phyloP scores from a whole-genome alignment of 92 coral and sea anemone genomes.

The Blastomussa wellsi region DNA sequence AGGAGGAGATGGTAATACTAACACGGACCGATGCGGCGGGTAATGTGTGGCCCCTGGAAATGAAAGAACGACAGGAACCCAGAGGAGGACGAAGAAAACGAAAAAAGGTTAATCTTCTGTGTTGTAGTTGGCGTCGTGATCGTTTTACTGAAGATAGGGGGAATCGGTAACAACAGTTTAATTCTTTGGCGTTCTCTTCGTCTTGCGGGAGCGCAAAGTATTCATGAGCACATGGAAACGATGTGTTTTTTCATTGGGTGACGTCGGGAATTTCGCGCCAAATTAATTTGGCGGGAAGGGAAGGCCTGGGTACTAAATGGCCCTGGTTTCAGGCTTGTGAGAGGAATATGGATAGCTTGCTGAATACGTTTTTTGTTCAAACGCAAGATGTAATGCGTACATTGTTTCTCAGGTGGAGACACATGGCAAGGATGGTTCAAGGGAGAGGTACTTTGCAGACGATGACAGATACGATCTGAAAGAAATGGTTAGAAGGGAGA shows the following conservation, averaged over 20 bases:
- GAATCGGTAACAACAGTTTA: background rate
- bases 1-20: conserved; percentile 76
- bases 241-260: background rate
- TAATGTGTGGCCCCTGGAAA: conserved; percentile 85
- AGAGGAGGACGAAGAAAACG: conserved; percentile 75
- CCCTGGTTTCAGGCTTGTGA: background rate
- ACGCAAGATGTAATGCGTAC: background rate
- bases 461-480: conserved; percentile 88
- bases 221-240: background rate
- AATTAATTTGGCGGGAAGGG: background rate
- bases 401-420: conserved; percentile 65
- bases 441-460: conserved; percentile 98
- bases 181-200: background rate
- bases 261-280: background rate
- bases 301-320: background rate
- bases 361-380: background rate
- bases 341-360: background rate
- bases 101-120: conserved; percentile 64
- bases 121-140: background rate
- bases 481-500: conserved; percentile 94
- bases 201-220: background rate
- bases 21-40: conserved; percentile 92
- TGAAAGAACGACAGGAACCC: conserved; percentile 55
- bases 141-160: background rate
- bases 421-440: conserved; percentile 76